These are phyloP conservation scores for Phymanthus crucifer DNA, from an alignment of 92 coral and sea anemone genomes.

Conservation along the genomic window DNA sequence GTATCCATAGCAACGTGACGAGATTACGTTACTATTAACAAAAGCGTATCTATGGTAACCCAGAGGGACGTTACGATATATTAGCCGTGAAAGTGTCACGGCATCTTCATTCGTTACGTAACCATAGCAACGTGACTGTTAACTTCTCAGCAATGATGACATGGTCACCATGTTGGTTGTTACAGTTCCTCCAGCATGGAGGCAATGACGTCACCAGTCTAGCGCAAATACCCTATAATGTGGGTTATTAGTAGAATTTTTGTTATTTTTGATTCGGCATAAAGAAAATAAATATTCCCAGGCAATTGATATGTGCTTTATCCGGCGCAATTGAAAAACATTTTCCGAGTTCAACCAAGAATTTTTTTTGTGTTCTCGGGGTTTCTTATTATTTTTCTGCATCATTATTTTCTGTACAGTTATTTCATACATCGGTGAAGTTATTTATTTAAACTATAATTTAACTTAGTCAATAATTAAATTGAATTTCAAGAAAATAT, in stretches of 20 bases:
- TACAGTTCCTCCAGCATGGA: not conserved
- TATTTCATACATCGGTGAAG: slow-evolving; percentile 6
- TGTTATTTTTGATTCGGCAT: no score
- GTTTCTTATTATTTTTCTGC: not conserved
- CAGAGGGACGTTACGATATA: not conserved
- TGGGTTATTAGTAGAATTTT: no score
- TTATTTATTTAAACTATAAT: not conserved
- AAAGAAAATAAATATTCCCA: no score
- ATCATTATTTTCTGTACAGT: slow-evolving; percentile 21
- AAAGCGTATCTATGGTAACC: not conserved
- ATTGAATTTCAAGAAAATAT: slow-evolving; percentile 1
- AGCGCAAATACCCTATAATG: no score
- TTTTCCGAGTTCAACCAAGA: not conserved
- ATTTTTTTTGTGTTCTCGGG: not conserved
- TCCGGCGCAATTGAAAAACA: not conserved
- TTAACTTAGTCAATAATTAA: slow-evolving; percentile 2
- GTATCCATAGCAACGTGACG: not conserved
- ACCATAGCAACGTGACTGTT: not conserved
- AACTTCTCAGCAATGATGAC: no score
- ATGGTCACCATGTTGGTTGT: no score
- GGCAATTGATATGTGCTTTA: no score
- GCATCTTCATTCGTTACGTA: not conserved
- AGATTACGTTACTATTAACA: not conserved
- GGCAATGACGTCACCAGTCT: not conserved
- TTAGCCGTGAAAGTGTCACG: not conserved